Evolutionary conservation across 2,797 vertebrate species (phyloP), one percentile per base, ranked within the genome.

Genomic region (Diglossa cyanea): DNA sequence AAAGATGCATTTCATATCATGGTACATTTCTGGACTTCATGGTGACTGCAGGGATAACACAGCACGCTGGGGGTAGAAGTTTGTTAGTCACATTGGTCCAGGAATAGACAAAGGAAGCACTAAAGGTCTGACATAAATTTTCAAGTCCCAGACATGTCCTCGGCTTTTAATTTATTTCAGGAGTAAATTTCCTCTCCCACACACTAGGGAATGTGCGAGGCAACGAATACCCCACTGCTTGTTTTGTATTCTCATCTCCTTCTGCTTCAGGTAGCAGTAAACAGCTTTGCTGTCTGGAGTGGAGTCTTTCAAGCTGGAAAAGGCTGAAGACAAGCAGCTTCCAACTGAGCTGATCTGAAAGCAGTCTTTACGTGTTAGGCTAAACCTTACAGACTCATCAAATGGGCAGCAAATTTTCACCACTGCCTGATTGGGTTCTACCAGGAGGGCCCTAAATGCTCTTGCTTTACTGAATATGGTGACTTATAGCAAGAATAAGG

Each of bases 141-240:
- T 76, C 44, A 66, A 88, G 61, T 67, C 45, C 55, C 67, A 85
- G 63, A 79, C 28, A 39, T 12, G 30, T 90, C 63, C 55, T 81
- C 17, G 67, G 63, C 48, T 84, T 91, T 87, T 79, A 67, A 42
- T 94, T 66, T 79, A 77, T 75, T 93, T 91, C 19, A 60, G 53
- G 31, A 82, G 45, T 63, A 77, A 87, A 79, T 51, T 76, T 79
- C 78, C 51, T 90, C 87, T 86, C 65, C 30, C 3, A 13, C 57
- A 68, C 13, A 20, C 4, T 15, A 16, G 17, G 50, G 61, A 85
- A 76, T 25, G 39, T 76, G 57, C 3, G 2, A 17, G 60, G 25
- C n/a, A 93, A 87, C 71, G 61, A 48, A 66, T 51, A 50, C 17
- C 19, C 66, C 25, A 19, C 17, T 25, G 30, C 18, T 75, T 85